These are phyloP conservation scores for Phenacoccus solenopsis DNA, from an alignment of 1,140 invertebrate species.

Conservation along the genomic window DNA sequence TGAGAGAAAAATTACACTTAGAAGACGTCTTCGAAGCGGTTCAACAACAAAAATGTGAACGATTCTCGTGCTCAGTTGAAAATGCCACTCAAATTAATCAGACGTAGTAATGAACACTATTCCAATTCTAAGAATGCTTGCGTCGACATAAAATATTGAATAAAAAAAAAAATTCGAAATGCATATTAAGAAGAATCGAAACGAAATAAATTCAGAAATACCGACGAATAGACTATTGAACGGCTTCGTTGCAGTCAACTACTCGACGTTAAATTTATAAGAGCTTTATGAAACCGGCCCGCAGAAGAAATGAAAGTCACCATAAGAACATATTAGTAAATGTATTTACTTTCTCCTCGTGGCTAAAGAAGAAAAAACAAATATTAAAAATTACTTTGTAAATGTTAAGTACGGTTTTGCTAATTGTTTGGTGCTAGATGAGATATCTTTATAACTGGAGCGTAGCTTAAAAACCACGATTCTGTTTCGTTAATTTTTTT, in stretches of 20 bases:
- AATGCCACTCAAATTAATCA: neutral
- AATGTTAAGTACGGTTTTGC: neutral
- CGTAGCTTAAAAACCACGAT: neutral
- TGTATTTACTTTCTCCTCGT: conserved; percentile 13
- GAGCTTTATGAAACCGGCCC: no score
- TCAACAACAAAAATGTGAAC: neutral
- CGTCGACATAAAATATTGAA: no score
- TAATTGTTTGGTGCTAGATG: neutral
- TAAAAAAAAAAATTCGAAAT: no score
- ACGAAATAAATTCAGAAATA: no score
- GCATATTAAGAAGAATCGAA: no score
- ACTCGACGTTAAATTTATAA: no score
- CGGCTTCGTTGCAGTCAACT: no score
- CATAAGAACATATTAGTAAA: neutral
- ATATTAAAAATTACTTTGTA: neutral
- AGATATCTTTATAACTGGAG: neutral
- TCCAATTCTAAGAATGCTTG: no score
- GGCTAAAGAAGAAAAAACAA: conserved; percentile 1
- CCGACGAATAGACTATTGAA: no score
- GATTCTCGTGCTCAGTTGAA: neutral
- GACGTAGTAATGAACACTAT: no score
- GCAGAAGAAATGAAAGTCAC: conserved; percentile 16
- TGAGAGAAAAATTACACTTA: neutral
- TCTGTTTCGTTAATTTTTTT: neutral
- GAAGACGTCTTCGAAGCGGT: neutral